phyloP scores from a whole-genome alignment of 2,113 vertebrate genomes.

The Stictonetta naevosa region DNA sequence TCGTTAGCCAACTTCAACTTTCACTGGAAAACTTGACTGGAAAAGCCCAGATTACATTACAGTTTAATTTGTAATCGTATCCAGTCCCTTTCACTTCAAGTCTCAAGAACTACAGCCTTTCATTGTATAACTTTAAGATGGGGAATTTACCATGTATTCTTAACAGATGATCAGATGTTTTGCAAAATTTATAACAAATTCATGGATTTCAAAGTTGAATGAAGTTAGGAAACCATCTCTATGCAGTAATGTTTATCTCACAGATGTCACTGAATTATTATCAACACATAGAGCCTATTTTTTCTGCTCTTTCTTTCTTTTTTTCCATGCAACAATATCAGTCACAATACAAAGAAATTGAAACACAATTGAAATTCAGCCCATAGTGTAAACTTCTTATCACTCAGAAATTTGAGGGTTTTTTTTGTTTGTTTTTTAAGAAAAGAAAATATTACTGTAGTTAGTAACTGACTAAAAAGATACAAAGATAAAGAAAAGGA shows the following conservation, averaged over 20 bases:
- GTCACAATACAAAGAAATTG: background rate
- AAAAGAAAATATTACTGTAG: background rate
- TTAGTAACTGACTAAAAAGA: background rate
- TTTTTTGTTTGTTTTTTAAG: background rate
- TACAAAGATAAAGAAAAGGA: background rate
- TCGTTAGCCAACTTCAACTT: constrained; percentile 37
- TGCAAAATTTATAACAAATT: background rate
- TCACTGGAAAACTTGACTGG: constrained; percentile 60
- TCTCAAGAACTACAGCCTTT: background rate
- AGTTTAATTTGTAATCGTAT: constrained; percentile 56
- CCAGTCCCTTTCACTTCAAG: constrained; percentile 23
- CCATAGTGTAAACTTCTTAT: background rate
- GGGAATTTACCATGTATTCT: background rate
- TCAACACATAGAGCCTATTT: background rate
- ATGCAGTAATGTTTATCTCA: constrained; percentile 2
- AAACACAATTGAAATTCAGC: background rate
- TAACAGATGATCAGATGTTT: constrained; percentile 7
- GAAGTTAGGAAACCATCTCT: background rate
- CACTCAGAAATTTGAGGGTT: background rate
- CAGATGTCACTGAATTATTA: background rate
- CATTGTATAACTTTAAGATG: background rate
- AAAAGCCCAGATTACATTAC: constrained; percentile 50
- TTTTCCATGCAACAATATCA: background rate
- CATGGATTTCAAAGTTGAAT: background rate
- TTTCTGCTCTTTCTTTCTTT: background rate